Evolutionary conservation across 2,888 invertebrate species (phyloP), one percentile per base, ranked within the genome.

Genomic region (Hirtodrosophila trivittata): DNA sequence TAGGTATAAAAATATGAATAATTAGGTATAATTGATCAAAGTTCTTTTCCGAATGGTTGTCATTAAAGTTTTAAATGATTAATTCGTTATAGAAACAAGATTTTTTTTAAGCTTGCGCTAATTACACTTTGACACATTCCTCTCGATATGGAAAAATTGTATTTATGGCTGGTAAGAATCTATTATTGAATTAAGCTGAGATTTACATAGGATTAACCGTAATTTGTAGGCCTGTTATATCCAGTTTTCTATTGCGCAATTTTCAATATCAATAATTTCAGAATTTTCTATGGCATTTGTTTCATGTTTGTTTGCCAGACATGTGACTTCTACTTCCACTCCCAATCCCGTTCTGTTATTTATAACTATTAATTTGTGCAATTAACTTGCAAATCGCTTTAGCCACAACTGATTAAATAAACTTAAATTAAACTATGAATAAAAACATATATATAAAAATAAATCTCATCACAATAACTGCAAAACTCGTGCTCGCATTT

Each of bases 291-390:
- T 47, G 25, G 4, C 32, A 39, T 25, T 30, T 42, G 51, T 28
- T 38, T 2, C 14, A 21, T 18, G 5, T 41, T 21, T 25, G 18
- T 47, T 37, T 51, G n/a, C 32, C 38, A 10, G 49, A 30, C 54
- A 69, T 55, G 70, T 66, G 66, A 55, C 45, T 63, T 35, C 12
- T 25, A 47, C 39, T 28, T 50, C 28, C 25, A 50, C 12, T 56
- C 33, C 10, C 43, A 45, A 37, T 52, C 56, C 46, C 57, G 43
- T 62, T 60, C 51, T 42, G 39, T 56, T 68, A 74, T 77, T 82
- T 63, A 71, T 74, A 76, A 62, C 68, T 52, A 64, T 60, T 76
- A 80, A 80, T 74, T 80, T 72, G 75, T 72, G 75, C 77, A 81
- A 84, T 77, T 84, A 81, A 74, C 58, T 81, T 63, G 67, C 63